These are phyloP conservation scores for Gallirallus australis DNA, from an alignment of 2,797 vertebrate genomes.

Conservation along the genomic window DNA sequence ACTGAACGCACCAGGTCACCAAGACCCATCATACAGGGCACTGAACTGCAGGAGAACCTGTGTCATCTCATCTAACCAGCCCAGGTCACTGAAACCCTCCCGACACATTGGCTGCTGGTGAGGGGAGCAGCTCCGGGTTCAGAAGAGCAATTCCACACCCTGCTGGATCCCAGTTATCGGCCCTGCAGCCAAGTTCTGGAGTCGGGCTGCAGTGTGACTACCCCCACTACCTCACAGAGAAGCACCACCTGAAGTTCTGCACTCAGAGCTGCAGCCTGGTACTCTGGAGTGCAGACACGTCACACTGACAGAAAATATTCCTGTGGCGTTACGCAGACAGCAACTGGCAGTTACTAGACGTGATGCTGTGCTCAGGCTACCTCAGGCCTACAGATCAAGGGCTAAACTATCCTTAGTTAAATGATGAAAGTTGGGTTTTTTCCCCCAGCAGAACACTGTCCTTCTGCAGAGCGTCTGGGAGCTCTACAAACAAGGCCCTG, in stretches of 20 bases:
- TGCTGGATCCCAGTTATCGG: neutral
- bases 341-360: neutral
- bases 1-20: accelerated
- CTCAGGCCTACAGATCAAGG: neutral
- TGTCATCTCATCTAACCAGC: neutral
- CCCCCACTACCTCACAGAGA: neutral
- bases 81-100: neutral
- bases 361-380: neutral
- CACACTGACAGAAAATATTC: accelerated
- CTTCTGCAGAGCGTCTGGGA: neutral
- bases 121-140: no score
- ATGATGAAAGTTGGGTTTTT: neutral
- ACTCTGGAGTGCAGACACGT: neutral
- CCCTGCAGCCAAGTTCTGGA: neutral
- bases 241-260: neutral
- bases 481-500: neutral
- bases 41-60: neutral
- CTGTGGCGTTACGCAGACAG: neutral
- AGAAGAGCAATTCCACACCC: neutral
- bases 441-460: neutral
- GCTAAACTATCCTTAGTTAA: neutral
- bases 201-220: accelerated
- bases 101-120: neutral
- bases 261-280: neutral
- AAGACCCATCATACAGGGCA: neutral